Base-by-base conservation (phyloP, 1,140 invertebrate genomes). In the Pseudomyrmex pallidus region DNA sequence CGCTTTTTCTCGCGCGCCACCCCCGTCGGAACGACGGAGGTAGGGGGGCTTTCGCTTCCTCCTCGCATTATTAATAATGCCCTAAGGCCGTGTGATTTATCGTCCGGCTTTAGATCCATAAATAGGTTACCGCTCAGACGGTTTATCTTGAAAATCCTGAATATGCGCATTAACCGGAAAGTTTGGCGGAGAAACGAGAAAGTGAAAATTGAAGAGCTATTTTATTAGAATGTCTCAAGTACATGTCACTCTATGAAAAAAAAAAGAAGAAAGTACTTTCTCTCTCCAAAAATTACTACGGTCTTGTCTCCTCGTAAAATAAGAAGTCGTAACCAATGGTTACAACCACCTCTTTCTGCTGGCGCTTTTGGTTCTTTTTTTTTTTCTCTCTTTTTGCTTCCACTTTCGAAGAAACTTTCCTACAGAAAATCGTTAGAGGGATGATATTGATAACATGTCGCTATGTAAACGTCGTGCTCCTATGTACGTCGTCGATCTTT, bases 21-120 rank as follows among this genome's bases (percentile, higher is more conserved):
- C 20, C 52, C 8, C 35, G 48, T 52, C 74, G 17, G 17, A 5
- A 35, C 35, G 35, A 35, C 35, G 35, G n/a, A n/a, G n/a, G n/a
- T n/a, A n/a, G n/a, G n/a, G n/a, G 20, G 20, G 13, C 15, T 17
- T 13, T 57, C 59, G n/a, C 76, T 66, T 15, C 7, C 12, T 10
- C 20, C 8, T 22, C 54, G 54, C 15, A 15, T 82, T 82, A 74
- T 82, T 74, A 74, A 82, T 82, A 82, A 74, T 62, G 13, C 62
- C 17, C 66, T 13, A 59, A 10, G 20, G 44, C 44, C 17, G 48
- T 59, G 44, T 82, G 59, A 74, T 82, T 82, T 82, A 62, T 82
- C 25, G 61, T 12, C n/a, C 17, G 48, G 48, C 70, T 13, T 48
- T 63, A 61, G 54, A 80, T n/a, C n/a, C 66, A n/a, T 80, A 80